Base-by-base conservation (phyloP, 2,797 vertebrate genomes). In the Bradypus variegatus region DNA sequence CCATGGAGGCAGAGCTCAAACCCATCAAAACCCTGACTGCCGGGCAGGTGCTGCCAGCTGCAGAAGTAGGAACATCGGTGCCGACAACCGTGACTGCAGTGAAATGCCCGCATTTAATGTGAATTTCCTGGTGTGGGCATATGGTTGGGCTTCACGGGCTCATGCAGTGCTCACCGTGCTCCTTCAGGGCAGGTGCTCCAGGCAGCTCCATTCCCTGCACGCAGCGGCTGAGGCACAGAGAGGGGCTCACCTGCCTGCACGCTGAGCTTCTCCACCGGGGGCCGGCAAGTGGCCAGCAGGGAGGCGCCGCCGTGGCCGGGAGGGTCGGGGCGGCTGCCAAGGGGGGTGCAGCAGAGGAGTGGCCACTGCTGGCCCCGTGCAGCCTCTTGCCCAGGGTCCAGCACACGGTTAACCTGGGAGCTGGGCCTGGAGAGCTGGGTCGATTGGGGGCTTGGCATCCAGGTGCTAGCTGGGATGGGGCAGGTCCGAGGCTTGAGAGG, bases 1-100 rank as follows among this genome's bases (percentile, higher is more conserved):
- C 41, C 45, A 0, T 0, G 3, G 50, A 62, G 50, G 6, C 27
- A 18, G 33, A 27, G 2, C 75, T 31, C 69, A 81, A 1, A 8
- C 3, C 7, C 53, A 15, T 29, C 0, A 5, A 33, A 38, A 2
- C 2, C 4, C 25, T 18, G 4, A 1, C 86, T 36, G 18, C 55
- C 2, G 15, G 25, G n/a, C 48, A 16, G 1, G 1, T 0, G 0
- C 8, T 4, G 12, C 86, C 7, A 77, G 12, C 65, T 0, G 0
- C 41, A 45, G 45, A 4, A 29, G 13, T 8, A 0, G 1, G 0
- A 4, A 19, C 13, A 2, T 0, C 3, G 13, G 16, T 3, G 1
- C 1, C 0, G 16, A 16, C 16, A 1, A 8, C 2, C 1, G 19
- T 21, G 8, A 1, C 50, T 0, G 0, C 1, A 58, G 15, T 12